Percentiles rank a stretch among this genome's conserved stretches.
These are phyloP conservation scores for Trichacis sp. DNA, from an alignment of 2,888 invertebrate species.

Conservation along the genomic window DNA sequence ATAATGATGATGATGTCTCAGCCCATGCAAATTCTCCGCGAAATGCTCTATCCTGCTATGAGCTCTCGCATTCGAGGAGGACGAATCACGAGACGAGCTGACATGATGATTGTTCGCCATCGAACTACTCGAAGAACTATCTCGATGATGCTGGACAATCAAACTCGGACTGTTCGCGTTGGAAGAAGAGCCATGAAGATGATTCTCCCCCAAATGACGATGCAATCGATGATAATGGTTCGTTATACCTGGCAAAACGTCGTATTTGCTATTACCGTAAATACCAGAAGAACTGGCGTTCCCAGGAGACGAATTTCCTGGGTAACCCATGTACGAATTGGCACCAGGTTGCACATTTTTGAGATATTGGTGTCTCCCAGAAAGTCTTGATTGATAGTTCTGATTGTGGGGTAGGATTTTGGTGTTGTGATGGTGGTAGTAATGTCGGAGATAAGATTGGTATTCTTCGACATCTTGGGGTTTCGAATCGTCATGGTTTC, in stretches of 20 bases:
- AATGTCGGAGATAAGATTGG: slow-evolving; percentile 25
- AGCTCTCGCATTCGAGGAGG: slow-evolving; percentile 57
- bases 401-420: slow-evolving; percentile 12
- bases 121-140: slow-evolving; percentile 50
- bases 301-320: slow-evolving; percentile 9
- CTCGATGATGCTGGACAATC: slow-evolving; percentile 54
- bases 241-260: neutral
- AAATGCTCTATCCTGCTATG: slow-evolving; percentile 58
- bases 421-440: slow-evolving; percentile 21
- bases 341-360: neutral
- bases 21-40: slow-evolving; percentile 54
- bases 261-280: slow-evolving; percentile 15
- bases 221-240: slow-evolving; percentile 38
- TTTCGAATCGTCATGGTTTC: neutral
- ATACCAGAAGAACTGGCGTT: slow-evolving; percentile 16
- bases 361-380: slow-evolving; percentile 20
- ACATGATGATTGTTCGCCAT: slow-evolving; percentile 55
- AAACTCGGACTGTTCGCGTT: slow-evolving; percentile 56
- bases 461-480: slow-evolving; percentile 19
- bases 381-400: slow-evolving; percentile 16
- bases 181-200: slow-evolving; percentile 51
- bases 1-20: slow-evolving; percentile 46
- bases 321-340: neutral
- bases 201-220: slow-evolving; percentile 38
- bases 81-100: slow-evolving; percentile 54